phyloP scores from a whole-genome alignment of 2,797 vertebrate genomes.

The Tachyglossus aculeatus region DNA sequence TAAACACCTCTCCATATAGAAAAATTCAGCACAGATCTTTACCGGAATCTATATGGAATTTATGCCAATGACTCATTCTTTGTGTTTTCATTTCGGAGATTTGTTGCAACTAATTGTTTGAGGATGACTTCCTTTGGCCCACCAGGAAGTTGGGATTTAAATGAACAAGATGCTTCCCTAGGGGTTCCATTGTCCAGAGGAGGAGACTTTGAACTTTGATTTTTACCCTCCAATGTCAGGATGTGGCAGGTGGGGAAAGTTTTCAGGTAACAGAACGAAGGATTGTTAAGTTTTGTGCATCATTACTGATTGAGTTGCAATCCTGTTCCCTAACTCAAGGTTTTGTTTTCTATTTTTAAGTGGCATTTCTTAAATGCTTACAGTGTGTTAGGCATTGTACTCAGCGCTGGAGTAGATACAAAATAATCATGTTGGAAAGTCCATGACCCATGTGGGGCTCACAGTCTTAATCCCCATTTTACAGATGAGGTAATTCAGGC shows the following conservation, averaged over 20 bases:
- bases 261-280: background rate
- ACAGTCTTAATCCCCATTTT: too few species aligned
- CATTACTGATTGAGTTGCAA: too few species aligned
- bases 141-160: slow-evolving; percentile 32
- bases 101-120: background rate
- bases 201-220: background rate
- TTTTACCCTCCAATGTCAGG: background rate
- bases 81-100: background rate
- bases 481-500: too few species aligned
- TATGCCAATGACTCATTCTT: background rate
- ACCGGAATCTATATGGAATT: slow-evolving; percentile 7
- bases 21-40: slow-evolving; percentile 5
- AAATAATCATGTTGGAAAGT: too few species aligned
- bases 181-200: background rate
- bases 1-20: slow-evolving; percentile 15
- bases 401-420: too few species aligned
- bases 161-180: background rate
- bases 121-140: slow-evolving; percentile 13
- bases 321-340: too few species aligned
- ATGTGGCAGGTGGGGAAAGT: background rate
- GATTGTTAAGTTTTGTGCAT: too few species aligned
- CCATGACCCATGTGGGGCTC: too few species aligned
- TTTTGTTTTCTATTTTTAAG: too few species aligned
- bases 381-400: too few species aligned
- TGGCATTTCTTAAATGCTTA: too few species aligned